Evolutionary conservation across 2,888 invertebrate genomes (phyloP), one percentile per base, ranked within the genome.

Genomic region (Seira ritae): DNA sequence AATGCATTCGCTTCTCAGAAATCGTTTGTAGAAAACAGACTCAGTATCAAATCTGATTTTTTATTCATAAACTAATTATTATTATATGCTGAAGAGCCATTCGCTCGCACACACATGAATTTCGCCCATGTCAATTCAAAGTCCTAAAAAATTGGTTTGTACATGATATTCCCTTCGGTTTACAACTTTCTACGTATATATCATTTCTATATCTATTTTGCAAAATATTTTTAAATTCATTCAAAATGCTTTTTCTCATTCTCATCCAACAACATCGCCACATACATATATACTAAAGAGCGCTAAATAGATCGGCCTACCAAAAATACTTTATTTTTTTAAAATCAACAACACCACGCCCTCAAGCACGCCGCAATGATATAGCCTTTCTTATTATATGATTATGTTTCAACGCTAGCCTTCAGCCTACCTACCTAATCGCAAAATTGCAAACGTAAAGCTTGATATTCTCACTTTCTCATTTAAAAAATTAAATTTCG

Each of bases 21-120:
- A 42, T 60, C n/a, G n/a, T n/a, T n/a, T 4, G 60, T 60, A 60
- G 42, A 60, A 60, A 60, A 60, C 60, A 60, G n/a, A 60, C 60
- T 60, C 60, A n/a, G 60, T 60, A 60, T 60, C 60, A 60, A 60
- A 60, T 60, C 4, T n/a, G n/a, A 8, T n/a, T n/a, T n/a, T n/a
- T n/a, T n/a, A n/a, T n/a, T n/a, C n/a, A n/a, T n/a, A n/a, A n/a
- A n/a, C n/a, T n/a, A n/a, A n/a, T n/a, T n/a, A n/a, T n/a, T n/a
- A n/a, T n/a, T n/a, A n/a, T n/a, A n/a, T n/a, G n/a, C n/a, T n/a
- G n/a, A n/a, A n/a, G n/a, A n/a, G n/a, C n/a, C n/a, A n/a, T n/a
- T n/a, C n/a, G n/a, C n/a, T n/a, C n/a, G n/a, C n/a, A n/a, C n/a
- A n/a, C n/a, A n/a, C n/a, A n/a, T n/a, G n/a, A n/a, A n/a, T n/a